These are phyloP conservation scores for Cantharis lateralis DNA, from an alignment of 2,888 invertebrate species.

Conservation along the genomic window DNA sequence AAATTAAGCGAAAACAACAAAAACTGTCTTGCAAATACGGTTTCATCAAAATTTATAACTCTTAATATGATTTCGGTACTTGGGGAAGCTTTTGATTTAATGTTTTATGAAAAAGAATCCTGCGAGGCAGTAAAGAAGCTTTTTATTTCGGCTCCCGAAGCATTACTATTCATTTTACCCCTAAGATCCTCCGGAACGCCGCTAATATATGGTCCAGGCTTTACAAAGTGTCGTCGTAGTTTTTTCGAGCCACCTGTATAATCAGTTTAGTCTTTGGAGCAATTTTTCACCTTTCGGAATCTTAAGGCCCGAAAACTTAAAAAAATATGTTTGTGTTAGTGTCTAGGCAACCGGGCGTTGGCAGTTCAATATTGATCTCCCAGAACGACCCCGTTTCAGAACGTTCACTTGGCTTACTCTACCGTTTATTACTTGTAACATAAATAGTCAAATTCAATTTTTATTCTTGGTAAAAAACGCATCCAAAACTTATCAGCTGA, in stretches of 20 bases:
- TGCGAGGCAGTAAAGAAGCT: neutral
- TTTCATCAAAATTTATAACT: neutral
- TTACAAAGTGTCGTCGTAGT: too few species aligned
- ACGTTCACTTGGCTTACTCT: constrained; percentile 32
- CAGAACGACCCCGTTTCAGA: constrained; percentile 33
- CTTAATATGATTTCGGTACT: constrained; percentile 5
- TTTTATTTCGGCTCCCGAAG: neutral
- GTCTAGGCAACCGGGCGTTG: constrained; percentile 34
- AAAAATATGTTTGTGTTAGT: constrained; percentile 31
- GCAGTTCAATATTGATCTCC: constrained; percentile 32
- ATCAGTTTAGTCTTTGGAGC: neutral
- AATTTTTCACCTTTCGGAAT: neutral
- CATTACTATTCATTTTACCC: neutral
- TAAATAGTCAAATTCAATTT: constrained; percentile 23
- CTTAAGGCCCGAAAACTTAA: neutral
- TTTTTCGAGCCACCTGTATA: neutral
- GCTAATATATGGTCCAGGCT: neutral
- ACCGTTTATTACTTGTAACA: constrained; percentile 29
- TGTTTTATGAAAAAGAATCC: neutral
- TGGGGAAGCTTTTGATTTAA: neutral
- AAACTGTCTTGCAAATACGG: neutral
- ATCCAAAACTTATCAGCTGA: constrained; percentile 16
- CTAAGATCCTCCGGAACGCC: neutral
- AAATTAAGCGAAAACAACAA: neutral
- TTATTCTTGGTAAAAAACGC: constrained; percentile 11